phyloP scores from a whole-genome alignment of 2,113 vertebrate genomes.

The Limnothrissa miodon region DNA sequence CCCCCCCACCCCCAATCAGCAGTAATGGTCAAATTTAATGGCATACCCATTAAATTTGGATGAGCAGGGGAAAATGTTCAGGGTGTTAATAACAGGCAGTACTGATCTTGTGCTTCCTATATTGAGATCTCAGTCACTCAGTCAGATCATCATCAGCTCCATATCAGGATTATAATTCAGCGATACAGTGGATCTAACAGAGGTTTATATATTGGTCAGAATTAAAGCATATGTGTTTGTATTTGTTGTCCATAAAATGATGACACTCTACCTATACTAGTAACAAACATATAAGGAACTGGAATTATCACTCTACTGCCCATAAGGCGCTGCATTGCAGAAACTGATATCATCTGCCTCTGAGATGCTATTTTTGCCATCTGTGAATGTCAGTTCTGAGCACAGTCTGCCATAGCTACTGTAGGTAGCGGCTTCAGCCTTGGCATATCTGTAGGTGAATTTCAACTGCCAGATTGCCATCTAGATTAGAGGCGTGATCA shows the following conservation, averaged over 20 bases:
- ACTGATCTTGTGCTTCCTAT: neutral
- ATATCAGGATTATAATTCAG: neutral
- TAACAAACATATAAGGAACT: neutral
- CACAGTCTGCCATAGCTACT: neutral
- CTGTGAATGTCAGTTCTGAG: neutral
- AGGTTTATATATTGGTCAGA: neutral
- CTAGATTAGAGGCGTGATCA: conserved; percentile 21
- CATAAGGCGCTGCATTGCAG: neutral
- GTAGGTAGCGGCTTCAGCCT: conserved; percentile 19
- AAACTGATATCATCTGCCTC: neutral
- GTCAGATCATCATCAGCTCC: neutral
- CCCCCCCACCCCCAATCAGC: neutral
- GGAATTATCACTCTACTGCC: neutral
- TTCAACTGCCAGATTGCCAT: conserved; percentile 28
- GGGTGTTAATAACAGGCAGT: neutral
- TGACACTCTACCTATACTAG: neutral
- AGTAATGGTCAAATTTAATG: conserved; percentile 3
- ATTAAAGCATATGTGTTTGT: neutral
- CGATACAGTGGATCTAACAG: neutral
- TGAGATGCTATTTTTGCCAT: conserved; percentile 8
- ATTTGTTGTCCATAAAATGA: neutral
- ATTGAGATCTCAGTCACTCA: neutral
- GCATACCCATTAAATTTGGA: conserved; percentile 6
- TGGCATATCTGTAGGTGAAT: conserved; percentile 22
- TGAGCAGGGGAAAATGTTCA: neutral